Evolutionary conservation across 2,113 vertebrate genomes (phyloP).

Genomic region (Catharus fuscescens): DNA sequence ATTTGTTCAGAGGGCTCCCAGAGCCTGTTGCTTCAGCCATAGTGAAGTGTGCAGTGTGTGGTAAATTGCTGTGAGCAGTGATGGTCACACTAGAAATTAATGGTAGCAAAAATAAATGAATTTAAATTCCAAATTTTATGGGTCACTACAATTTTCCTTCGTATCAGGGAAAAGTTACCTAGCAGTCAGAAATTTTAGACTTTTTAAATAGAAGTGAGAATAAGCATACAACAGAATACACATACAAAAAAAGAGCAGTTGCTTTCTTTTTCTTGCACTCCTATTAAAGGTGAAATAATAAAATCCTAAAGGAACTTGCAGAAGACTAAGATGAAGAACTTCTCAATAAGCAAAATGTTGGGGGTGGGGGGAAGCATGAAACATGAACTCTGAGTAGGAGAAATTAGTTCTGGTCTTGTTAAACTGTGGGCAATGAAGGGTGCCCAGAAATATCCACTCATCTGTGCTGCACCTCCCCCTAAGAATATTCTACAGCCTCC

Average conservation of each 20-base stretch:
- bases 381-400: not conserved
- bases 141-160: slow-evolving; percentile 3
- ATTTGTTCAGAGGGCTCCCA: slow-evolving; percentile 6
- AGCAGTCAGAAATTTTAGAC: not conserved
- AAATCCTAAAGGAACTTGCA: not conserved
- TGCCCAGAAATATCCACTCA: not conserved
- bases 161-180: not conserved
- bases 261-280: not conserved
- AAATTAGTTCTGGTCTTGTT: not conserved
- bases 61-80: slow-evolving; percentile 50
- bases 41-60: slow-evolving; percentile 36
- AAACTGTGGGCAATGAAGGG: not conserved
- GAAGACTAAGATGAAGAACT: not conserved
- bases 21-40: not conserved
- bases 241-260: not conserved
- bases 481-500: not conserved
- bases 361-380: not conserved
- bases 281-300: not conserved
- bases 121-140: slow-evolving; percentile 35
- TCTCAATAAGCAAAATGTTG: not conserved
- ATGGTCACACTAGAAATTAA: slow-evolving; percentile 43
- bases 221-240: not conserved
- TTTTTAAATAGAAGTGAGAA: not conserved
- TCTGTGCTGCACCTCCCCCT: not conserved
- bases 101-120: slow-evolving; percentile 25